These are phyloP conservation scores for Ptilorrhoa leucosticta DNA, from an alignment of 2,113 vertebrate genomes.

Conservation along the genomic window DNA sequence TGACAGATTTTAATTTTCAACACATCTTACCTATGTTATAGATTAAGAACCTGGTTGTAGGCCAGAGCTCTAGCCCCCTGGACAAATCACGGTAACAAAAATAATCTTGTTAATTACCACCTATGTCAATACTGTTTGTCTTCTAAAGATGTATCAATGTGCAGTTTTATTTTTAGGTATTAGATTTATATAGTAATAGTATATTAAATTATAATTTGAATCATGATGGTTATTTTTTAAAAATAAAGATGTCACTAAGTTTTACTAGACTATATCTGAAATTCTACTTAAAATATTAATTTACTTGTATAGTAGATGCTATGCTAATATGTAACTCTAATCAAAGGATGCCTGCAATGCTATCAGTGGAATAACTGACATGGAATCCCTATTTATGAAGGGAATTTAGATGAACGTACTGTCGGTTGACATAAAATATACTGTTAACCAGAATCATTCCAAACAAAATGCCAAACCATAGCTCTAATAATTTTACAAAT, in stretches of 20 bases:
- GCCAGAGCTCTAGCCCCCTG: background rate
- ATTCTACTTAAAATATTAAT: background rate
- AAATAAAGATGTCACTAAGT: background rate
- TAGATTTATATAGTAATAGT: background rate
- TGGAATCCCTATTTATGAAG: background rate
- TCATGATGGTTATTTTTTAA: background rate
- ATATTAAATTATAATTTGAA: background rate
- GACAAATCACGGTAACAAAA: background rate
- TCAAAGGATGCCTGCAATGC: background rate
- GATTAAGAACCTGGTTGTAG: background rate
- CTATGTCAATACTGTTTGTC: background rate
- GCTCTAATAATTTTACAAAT: background rate
- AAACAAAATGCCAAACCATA: background rate
- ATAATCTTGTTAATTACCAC: background rate
- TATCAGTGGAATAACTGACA: background rate
- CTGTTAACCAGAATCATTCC: background rate
- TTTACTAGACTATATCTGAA: background rate
- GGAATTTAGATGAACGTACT: background rate
- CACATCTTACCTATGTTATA: background rate
- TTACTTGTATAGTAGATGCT: background rate
- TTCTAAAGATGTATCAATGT: background rate
- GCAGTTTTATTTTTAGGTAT: background rate
- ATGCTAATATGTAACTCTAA: background rate
- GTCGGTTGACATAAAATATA: background rate
- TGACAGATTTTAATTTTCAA: background rate